Evolutionary conservation across 2,888 invertebrate genomes (phyloP).

Genomic region (Tineola bisselliella): DNA sequence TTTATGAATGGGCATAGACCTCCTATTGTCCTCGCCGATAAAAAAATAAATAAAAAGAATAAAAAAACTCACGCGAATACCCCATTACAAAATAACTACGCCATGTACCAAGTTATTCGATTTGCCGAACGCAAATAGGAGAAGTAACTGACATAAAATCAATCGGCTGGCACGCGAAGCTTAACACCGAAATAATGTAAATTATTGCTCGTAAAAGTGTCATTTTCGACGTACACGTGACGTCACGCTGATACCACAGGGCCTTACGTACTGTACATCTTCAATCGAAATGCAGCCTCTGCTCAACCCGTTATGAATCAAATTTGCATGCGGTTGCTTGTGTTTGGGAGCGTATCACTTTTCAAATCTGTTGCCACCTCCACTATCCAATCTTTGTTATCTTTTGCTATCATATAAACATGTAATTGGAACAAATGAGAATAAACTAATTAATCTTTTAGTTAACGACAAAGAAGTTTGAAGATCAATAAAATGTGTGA

Average conservation of each 20-base stretch:
- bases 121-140: slow-evolving; percentile 59
- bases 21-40: slow-evolving; percentile 11
- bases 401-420: slow-evolving; percentile 6
- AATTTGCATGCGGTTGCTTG: slow-evolving; percentile 22
- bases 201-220: slow-evolving; percentile 67
- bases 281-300: slow-evolving; percentile 27
- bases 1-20: slow-evolving; percentile 15
- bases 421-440: slow-evolving; percentile 2
- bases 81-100: slow-evolving; percentile 59
- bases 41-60: slow-evolving; percentile 23
- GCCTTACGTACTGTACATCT: slow-evolving; percentile 1
- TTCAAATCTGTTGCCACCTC: slow-evolving; percentile 6
- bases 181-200: slow-evolving; percentile 64
- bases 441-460: not conserved
- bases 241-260: slow-evolving; percentile 34
- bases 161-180: slow-evolving; percentile 63
- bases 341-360: slow-evolving; percentile 25
- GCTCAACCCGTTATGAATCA: slow-evolving; percentile 22
- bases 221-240: slow-evolving; percentile 64
- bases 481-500: not conserved
- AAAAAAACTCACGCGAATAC: slow-evolving; percentile 52
- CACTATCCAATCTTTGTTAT: not conserved
- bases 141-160: slow-evolving; percentile 63
- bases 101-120: slow-evolving; percentile 59
- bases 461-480: not conserved